A percentile compares a stretch with the other conserved stretches of the same genome.
Conservation (phyloP, 2,113 vertebrate genomes). For the Periophthalmus modestus region DNA sequence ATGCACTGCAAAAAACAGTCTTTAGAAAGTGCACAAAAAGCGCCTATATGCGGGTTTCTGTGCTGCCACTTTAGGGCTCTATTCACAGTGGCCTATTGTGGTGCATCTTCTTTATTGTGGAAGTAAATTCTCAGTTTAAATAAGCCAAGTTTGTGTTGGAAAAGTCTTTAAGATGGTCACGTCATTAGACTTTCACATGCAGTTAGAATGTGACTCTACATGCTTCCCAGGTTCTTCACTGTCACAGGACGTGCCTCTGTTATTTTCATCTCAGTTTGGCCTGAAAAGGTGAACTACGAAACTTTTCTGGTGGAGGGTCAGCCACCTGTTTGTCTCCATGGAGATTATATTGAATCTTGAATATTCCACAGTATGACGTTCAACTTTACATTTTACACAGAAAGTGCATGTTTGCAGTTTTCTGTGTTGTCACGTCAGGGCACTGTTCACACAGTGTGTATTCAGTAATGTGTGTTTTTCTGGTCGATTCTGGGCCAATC, state of each 20-base stretch:
- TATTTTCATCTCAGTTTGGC: neutral
- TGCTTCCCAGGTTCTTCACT: neutral
- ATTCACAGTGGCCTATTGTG: neutral
- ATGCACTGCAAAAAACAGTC: conserved; percentile 59
- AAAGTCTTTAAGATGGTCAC: neutral
- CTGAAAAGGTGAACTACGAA: neutral
- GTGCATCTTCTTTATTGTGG: conserved; percentile 2
- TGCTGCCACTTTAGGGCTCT: conserved; percentile 24
- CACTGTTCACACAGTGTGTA: no score
- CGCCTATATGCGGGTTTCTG: conserved; percentile 48
- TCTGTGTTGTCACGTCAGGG: no score
- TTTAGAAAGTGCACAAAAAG: conserved; percentile 53
- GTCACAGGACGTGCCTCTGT: neutral
- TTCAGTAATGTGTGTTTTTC: no score
- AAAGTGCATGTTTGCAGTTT: no score
- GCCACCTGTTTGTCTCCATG: no score
- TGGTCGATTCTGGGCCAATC: no score
- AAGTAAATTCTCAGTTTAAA: conserved; percentile 4
- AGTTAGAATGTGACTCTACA: neutral
- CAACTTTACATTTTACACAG: no score
- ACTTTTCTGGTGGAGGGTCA: no score
- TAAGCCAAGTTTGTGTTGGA: neutral
- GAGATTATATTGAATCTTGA: no score
- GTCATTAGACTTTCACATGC: neutral
- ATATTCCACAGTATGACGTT: no score